Percentiles rank a stretch among this genome's conserved stretches.
Conservation (phyloP, 2,797 vertebrate species). For the Notoglanidium macrostoma region DNA sequence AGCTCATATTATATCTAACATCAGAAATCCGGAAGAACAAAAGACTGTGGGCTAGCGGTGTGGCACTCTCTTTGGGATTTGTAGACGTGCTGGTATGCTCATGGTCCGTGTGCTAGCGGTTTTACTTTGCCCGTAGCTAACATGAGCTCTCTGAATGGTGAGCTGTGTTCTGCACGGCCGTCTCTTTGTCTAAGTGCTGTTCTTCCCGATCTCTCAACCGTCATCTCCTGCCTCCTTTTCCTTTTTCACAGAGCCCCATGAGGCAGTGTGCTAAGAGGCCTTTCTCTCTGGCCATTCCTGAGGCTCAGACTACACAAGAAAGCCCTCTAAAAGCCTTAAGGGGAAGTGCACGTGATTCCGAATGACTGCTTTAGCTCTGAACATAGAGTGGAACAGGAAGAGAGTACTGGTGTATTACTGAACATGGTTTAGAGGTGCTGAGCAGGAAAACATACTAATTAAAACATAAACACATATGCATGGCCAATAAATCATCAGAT, state of each 20-base stretch:
- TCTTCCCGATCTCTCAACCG: slow-evolving; percentile 12
- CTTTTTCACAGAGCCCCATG: slow-evolving; percentile 23
- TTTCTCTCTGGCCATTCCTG: slow-evolving; percentile 32
- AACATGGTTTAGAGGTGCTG: not conserved
- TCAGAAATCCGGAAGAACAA: slow-evolving; percentile 28
- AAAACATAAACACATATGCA: not conserved
- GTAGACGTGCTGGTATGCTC: slow-evolving; percentile 12
- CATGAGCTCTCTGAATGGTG: not conserved
- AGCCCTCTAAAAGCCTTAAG: slow-evolving; percentile 40
- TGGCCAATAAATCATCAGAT: not conserved
- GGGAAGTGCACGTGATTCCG: slow-evolving; percentile 18
- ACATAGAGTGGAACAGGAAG: not conserved
- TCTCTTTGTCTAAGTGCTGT: slow-evolving; percentile 18
- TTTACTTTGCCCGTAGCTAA: slow-evolving; percentile 31
- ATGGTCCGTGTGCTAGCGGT: slow-evolving; percentile 7
- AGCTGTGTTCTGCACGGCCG: slow-evolving; percentile 16
- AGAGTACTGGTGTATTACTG: not conserved
- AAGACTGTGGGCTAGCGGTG: slow-evolving; percentile 12
- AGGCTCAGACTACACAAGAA: slow-evolving; percentile 35
- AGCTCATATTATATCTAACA: slow-evolving; percentile 15
- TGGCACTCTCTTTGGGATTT: slow-evolving; percentile 30
- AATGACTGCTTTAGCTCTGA: not conserved
- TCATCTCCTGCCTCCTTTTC: slow-evolving; percentile 10
- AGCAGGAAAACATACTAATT: not conserved
- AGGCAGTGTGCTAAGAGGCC: slow-evolving; percentile 32